Conservation (phyloP, 2,113 vertebrate genomes). For the Meles meles region DNA sequence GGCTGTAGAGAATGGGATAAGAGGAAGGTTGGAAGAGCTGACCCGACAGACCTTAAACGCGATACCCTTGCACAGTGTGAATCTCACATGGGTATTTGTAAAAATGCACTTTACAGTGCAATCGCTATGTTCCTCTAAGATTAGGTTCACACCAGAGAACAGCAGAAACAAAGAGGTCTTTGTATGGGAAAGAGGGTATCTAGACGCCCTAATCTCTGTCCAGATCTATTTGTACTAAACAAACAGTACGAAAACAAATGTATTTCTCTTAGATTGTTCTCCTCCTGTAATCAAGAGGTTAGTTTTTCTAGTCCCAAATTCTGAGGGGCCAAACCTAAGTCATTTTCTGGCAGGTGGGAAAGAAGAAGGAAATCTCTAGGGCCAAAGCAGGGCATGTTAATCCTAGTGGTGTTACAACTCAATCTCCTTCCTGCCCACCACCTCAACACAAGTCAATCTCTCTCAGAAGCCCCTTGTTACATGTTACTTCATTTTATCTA, state of each 20-base stretch:
- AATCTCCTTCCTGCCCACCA: not conserved
- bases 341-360: not conserved
- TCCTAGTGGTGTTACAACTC: not conserved
- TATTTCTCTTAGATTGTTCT: not conserved
- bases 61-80: not conserved
- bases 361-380: not conserved
- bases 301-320: not conserved
- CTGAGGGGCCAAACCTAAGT: not conserved
- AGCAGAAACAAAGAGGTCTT: not conserved
- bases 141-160: not conserved
- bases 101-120: not conserved
- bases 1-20: not conserved
- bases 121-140: not conserved
- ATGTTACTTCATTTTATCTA: not conserved
- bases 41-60: not conserved
- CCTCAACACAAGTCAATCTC: not conserved
- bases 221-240: not conserved
- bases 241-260: not conserved
- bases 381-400: not conserved
- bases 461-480: not conserved
- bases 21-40: not conserved
- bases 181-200: not conserved
- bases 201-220: not conserved
- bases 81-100: not conserved
- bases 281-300: not conserved